Conservation (phyloP, 2,888 invertebrate genomes). For the Monopis laevigella region DNA sequence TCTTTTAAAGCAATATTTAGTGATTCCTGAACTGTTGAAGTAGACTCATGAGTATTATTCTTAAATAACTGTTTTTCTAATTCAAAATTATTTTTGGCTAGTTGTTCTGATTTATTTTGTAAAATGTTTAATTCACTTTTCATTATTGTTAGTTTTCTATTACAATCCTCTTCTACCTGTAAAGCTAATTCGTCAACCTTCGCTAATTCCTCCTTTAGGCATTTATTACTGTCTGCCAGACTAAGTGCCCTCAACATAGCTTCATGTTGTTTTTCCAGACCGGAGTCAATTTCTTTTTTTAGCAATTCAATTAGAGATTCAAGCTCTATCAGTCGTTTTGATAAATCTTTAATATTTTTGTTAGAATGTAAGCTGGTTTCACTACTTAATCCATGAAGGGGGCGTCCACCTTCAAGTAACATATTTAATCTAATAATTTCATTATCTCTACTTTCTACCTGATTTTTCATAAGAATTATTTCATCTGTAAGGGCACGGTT, state of each 20-base stretch:
- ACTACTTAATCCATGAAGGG: conserved; percentile 68
- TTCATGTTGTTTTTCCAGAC: conserved; percentile 77
- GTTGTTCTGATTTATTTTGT: conserved; percentile 63
- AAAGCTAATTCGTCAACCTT: conserved; percentile 80
- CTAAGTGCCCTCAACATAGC: conserved; percentile 80
- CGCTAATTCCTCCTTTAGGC: conserved; percentile 74
- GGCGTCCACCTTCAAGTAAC: conserved; percentile 77
- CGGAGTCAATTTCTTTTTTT: conserved; percentile 57
- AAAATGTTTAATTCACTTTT: conserved; percentile 68
- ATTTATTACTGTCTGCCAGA: conserved; percentile 77
- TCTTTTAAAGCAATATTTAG: conserved; percentile 34
- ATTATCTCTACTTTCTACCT: conserved; percentile 68
- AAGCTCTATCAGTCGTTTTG: conserved; percentile 67
- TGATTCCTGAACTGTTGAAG: conserved; percentile 29
- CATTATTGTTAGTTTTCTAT: conserved; percentile 71
- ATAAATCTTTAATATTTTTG: conserved; percentile 62
- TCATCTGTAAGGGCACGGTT: conserved; percentile 46
- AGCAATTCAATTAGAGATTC: conserved; percentile 66
- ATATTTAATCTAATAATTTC: conserved; percentile 76
- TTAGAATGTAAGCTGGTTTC: conserved; percentile 71
- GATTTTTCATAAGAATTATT: conserved; percentile 40
- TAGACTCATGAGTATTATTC: conserved; percentile 24
- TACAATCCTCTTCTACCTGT: conserved; percentile 80
- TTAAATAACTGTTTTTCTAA: conserved; percentile 67
- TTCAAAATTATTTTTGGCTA: conserved; percentile 48